These are phyloP conservation scores for Platysteira castanea DNA, from an alignment of 2,113 vertebrate genomes.

Conservation along the genomic window DNA sequence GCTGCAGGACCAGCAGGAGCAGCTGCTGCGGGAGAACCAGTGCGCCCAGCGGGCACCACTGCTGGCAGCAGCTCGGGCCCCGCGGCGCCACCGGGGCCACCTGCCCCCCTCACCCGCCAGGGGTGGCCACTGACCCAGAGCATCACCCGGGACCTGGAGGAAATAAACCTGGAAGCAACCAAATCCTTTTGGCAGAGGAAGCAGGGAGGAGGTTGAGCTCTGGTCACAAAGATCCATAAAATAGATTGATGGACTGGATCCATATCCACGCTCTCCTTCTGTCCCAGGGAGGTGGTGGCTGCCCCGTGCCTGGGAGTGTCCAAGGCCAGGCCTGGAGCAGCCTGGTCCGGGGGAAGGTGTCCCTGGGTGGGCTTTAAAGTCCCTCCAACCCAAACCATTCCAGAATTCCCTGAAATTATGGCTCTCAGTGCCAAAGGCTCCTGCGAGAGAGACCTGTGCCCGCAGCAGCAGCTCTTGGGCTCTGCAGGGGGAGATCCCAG, in stretches of 20 bases:
- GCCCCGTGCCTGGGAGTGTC: no score
- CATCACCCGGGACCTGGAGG: accelerated
- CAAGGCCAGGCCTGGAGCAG: not conserved
- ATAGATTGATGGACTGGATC: not conserved
- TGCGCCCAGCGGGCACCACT: not conserved
- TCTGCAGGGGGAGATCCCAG: not conserved
- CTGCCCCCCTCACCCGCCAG: accelerated
- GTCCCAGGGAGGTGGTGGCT: not conserved
- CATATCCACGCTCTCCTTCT: not conserved
- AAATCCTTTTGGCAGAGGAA: not conserved
- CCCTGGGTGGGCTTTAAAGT: not conserved
- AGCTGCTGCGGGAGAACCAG: not conserved
- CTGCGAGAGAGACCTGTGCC: accelerated
- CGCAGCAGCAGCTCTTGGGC: not conserved
- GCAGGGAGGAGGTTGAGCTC: not conserved
- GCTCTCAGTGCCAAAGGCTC: not conserved
- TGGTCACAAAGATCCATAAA: not conserved
- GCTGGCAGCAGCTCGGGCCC: accelerated
- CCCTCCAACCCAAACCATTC: not conserved
- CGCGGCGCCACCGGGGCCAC: accelerated
- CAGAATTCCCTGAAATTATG: not conserved
- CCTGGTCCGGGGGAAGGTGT: not conserved
- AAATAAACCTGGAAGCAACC: accelerated
- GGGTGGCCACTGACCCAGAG: not conserved
- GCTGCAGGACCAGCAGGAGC: not conserved